These are phyloP conservation scores for Saxidomus purpurata DNA, from an alignment of 1,140 invertebrate species.

Conservation along the genomic window DNA sequence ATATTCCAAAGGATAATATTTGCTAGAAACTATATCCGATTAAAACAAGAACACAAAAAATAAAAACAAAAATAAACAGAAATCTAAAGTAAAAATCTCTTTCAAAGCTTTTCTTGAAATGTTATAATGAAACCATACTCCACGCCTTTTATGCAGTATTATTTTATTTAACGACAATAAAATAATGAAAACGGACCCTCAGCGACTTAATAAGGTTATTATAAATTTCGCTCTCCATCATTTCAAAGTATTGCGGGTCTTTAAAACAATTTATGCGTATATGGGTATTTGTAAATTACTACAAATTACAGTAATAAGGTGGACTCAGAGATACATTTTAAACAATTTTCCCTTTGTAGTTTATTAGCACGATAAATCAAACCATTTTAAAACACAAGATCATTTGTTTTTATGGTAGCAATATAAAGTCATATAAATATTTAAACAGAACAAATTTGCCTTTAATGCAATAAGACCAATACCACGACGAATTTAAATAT, in stretches of 20 bases:
- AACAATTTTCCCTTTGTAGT: slow-evolving; percentile 46
- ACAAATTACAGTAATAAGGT: slow-evolving; percentile 36
- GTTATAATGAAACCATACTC: neutral
- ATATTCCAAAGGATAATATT: neutral
- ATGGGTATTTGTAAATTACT: slow-evolving; percentile 62
- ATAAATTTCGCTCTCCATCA: slow-evolving; percentile 49
- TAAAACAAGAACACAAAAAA: neutral
- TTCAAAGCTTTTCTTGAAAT: slow-evolving; percentile 4
- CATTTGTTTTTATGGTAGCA: slow-evolving; percentile 40
- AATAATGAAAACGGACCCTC: slow-evolving; percentile 34
- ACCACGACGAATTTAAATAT: neutral
- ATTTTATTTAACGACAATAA: slow-evolving; percentile 62
- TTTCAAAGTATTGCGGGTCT: slow-evolving; percentile 61
- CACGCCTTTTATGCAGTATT: slow-evolving; percentile 35
- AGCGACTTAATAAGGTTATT: slow-evolving; percentile 45
- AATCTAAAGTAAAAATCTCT: no score
- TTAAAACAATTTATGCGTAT: slow-evolving; percentile 64
- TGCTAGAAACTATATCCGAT: neutral
- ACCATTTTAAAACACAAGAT: slow-evolving; percentile 39
- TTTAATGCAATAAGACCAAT: neutral
- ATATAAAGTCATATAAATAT: slow-evolving; percentile 49
- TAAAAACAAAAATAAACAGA: neutral
- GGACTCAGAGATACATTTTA: slow-evolving; percentile 31
- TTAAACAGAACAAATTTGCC: slow-evolving; percentile 24
- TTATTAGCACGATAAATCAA: slow-evolving; percentile 51